A percentile compares a stretch with the other conserved stretches of the same genome.
Conservation (phyloP, 2,113 vertebrate genomes). For the Physeter macrocephalus region DNA sequence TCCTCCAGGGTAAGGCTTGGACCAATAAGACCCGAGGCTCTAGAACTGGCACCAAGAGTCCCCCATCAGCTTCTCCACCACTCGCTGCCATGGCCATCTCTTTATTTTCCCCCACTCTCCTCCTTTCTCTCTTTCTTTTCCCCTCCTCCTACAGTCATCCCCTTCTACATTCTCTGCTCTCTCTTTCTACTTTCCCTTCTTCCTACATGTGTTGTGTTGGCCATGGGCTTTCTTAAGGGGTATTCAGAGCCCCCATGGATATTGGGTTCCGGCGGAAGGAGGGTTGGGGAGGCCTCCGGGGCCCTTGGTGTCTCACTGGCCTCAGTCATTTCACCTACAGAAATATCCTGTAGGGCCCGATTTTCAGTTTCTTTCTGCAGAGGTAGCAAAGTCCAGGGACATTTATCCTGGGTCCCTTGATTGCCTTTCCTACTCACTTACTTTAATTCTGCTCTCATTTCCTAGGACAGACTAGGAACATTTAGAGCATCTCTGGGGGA, state of each 20-base stretch:
- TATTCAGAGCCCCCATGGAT: neutral
- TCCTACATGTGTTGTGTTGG: neutral
- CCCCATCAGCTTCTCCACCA: neutral
- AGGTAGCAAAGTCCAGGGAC: neutral
- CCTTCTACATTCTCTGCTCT: neutral
- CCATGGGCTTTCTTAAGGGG: neutral
- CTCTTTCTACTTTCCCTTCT: neutral
- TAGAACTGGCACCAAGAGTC: neutral
- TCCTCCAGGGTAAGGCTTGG: conserved; percentile 89
- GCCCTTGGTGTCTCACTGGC: neutral
- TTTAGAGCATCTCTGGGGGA: neutral
- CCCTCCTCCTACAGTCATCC: neutral
- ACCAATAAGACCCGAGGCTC: neutral
- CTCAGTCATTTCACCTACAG: neutral
- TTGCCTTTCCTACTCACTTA: neutral
- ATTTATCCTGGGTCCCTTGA: neutral
- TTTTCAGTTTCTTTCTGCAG: neutral
- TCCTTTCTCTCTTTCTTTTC: neutral
- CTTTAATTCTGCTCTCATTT: conserved; percentile 15
- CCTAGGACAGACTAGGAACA: neutral
- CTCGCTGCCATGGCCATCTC: neutral
- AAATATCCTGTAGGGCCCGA: neutral
- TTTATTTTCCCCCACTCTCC: neutral
- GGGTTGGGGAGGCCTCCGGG: neutral
- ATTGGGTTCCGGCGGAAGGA: neutral